A percentile compares a stretch with the other conserved stretches of the same genome.
phyloP scores from a whole-genome alignment of 2,113 vertebrate genomes.

The Camelus dromedarius region DNA sequence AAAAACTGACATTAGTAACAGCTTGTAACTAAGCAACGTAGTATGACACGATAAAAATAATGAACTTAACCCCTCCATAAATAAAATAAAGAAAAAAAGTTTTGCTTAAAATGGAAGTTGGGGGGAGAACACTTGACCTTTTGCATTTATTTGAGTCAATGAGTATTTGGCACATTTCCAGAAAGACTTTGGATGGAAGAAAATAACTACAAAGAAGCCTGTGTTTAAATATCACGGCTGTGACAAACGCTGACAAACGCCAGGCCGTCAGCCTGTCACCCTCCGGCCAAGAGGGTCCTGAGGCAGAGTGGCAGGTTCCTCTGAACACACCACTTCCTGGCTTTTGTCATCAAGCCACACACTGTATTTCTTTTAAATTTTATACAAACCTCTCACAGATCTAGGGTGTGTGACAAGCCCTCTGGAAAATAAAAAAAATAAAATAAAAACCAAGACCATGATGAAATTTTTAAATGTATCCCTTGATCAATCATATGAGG shows the following conservation, averaged over 20 bases:
- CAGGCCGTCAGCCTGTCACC: slow-evolving; percentile 60
- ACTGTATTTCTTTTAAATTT: slow-evolving; percentile 69
- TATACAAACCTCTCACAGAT: slow-evolving; percentile 39
- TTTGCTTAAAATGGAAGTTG: slow-evolving; percentile 54
- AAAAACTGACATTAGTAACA: slow-evolving; percentile 51
- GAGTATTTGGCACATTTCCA: slow-evolving; percentile 70
- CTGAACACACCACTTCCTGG: slow-evolving; percentile 66
- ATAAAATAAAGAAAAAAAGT: slow-evolving; percentile 51
- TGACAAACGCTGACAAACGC: slow-evolving; percentile 74
- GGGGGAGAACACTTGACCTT: slow-evolving; percentile 42
- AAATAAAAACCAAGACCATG: slow-evolving; percentile 55
- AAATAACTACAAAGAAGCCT: slow-evolving; percentile 69
- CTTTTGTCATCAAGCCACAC: slow-evolving; percentile 75
- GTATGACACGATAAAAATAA: slow-evolving; percentile 2
- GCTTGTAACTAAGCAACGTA: slow-evolving; percentile 29
- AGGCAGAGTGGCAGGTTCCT: slow-evolving; percentile 9
- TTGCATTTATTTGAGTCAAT: slow-evolving; percentile 70
- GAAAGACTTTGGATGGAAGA: slow-evolving; percentile 57
- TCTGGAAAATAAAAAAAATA: slow-evolving; percentile 59
- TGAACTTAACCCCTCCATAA: slow-evolving; percentile 41
- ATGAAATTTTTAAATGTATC: slow-evolving; percentile 57
- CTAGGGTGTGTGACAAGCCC: slow-evolving; percentile 53
- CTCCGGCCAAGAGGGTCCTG: background rate
- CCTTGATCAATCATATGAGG: slow-evolving; percentile 48
- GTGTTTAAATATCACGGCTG: slow-evolving; percentile 73